Conservation (phyloP, 2,888 invertebrate genomes). For the Chymomyza procnemis region DNA sequence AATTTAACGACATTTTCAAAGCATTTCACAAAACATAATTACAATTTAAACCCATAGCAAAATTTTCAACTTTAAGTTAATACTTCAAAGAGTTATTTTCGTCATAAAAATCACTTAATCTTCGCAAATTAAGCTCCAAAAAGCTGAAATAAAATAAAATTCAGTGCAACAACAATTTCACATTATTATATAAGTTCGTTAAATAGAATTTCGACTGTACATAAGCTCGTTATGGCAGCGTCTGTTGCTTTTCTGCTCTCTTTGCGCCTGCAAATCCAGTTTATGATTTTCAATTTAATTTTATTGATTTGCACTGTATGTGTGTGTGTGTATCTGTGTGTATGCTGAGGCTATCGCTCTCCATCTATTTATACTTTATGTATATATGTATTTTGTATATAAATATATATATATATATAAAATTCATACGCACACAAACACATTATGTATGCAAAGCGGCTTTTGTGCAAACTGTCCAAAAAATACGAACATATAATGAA, state of each 20-base stretch:
- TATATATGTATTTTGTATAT: slow-evolving; percentile 1
- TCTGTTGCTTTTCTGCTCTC: neutral
- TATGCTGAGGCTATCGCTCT: slow-evolving; percentile 11
- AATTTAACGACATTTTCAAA: no score
- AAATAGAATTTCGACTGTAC: neutral
- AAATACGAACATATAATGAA: slow-evolving; percentile 33
- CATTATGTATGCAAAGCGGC: slow-evolving; percentile 62
- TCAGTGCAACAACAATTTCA: neutral
- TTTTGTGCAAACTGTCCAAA: slow-evolving; percentile 23
- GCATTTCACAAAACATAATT: no score
- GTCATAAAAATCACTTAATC: neutral
- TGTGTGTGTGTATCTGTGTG: slow-evolving; percentile 30
- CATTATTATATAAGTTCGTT: neutral
- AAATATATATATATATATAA: slow-evolving; percentile 18
- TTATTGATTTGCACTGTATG: slow-evolving; percentile 62
- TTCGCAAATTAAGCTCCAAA: neutral
- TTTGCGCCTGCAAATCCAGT: neutral
- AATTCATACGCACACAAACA: slow-evolving; percentile 43
- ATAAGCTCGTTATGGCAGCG: neutral
- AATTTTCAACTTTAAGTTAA: neutral
- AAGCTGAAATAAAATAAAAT: neutral
- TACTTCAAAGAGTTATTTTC: neutral
- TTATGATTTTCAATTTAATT: slow-evolving; percentile 63
- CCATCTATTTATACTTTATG: neutral
- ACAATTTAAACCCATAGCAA: no score